Conservation (phyloP, 2,888 invertebrate genomes). For the Podotricha telesiphe region DNA sequence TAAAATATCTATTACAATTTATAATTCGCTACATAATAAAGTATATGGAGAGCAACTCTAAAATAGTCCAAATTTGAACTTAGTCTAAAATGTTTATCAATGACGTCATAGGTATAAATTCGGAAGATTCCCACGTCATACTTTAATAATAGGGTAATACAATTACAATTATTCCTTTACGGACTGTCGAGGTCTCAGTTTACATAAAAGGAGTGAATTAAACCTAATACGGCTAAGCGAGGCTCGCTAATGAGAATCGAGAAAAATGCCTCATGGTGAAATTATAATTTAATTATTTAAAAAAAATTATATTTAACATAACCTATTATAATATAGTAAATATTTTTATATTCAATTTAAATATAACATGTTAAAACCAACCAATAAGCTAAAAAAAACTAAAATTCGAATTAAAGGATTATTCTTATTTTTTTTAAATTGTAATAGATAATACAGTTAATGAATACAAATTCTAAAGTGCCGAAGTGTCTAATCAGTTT, state of each 20-base stretch:
- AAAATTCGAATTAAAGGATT: too few species aligned
- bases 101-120: conserved; percentile 72
- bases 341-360: too few species aligned
- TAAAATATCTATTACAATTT: too few species aligned
- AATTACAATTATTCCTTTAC: conserved; percentile 67
- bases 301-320: too few species aligned
- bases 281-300: too few species aligned
- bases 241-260: conserved; percentile 38
- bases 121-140: conserved; percentile 68
- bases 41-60: conserved; percentile 4
- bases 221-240: conserved; percentile 58
- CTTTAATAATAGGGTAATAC: conserved; percentile 58
- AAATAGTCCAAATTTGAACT: conserved; percentile 37
- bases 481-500: not conserved
- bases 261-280: conserved; percentile 42
- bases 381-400: too few species aligned
- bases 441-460: too few species aligned
- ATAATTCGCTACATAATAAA: not conserved
- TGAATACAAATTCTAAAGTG: too few species aligned
- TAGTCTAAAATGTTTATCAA: conserved; percentile 47
- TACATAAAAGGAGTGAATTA: conserved; percentile 57
- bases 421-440: too few species aligned
- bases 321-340: too few species aligned
- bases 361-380: too few species aligned
- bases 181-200: conserved; percentile 62